Evolutionary conservation across 2,888 invertebrate genomes (phyloP), one percentile per base, ranked within the genome.

Genomic region (Pristionchus maxplancki): DNA sequence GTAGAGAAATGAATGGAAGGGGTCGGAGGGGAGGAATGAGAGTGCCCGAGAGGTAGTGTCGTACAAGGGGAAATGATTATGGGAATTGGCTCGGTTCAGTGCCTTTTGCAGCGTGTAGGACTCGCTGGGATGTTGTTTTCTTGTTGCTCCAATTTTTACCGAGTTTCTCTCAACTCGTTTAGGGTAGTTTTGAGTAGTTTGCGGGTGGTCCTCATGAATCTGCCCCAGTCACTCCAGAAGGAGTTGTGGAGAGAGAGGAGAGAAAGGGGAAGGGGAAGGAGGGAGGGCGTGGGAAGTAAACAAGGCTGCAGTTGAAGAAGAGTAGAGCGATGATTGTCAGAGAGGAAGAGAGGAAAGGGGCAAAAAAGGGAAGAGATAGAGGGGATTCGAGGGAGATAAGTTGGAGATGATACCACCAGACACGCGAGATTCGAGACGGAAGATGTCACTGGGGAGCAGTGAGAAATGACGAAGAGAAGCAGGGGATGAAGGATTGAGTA

Each of bases 351-450:
- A 44, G 78, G 28, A 37, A 67, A 85, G 62, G 50, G 62, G 40
- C 53, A 64, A 67, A 64, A 44, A 78, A 28, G 44, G 78, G 71
- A 74, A 64, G 71, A 40, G 82, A 82, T 34, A 83, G 83, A 58
- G 9, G 44, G 64, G 64, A 64, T 28, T 40, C 28, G 67, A 20
- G 15, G 50, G 85, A 50, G 87, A 48, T 53, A 85, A 85, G 78
- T 58, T 83, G 50, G 83, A 50, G 24, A 53, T 83, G 50, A 50
- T 53, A 53, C 83, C 83, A 34, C 53, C 83, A 83, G 50, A 83
- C 53, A 50, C 58, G 8, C 11, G 40, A 64, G 28, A 40, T 24
- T 24, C 8, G 82, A 48, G 44, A 44, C 15, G 50, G 82, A 48
- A 24, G 34, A 62, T 64, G 85, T 62, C 85, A 44, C 28, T 85